Conservation (phyloP, 2,888 invertebrate species). For the Oxytorus armatus region DNA sequence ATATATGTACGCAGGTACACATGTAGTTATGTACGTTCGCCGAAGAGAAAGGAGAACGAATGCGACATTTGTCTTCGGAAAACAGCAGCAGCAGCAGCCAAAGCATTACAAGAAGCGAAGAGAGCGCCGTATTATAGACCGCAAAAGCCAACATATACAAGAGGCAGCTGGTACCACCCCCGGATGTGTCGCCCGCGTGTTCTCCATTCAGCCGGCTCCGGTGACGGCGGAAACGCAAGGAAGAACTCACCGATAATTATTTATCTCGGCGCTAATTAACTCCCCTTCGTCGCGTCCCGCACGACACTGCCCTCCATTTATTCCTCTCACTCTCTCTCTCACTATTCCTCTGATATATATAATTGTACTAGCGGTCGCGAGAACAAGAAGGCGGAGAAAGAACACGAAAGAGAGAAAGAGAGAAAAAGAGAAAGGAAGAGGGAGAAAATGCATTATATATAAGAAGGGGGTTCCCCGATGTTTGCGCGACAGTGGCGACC, state of each 20-base stretch:
- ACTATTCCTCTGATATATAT: slow-evolving; percentile 47
- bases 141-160: slow-evolving; percentile 37
- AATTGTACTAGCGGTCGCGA: slow-evolving; percentile 50
- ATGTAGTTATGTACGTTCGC: slow-evolving; percentile 38
- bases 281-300: slow-evolving; percentile 75
- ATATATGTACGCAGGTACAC: slow-evolving; percentile 1
- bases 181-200: slow-evolving; percentile 73
- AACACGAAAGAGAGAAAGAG: slow-evolving; percentile 19
- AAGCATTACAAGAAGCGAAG: slow-evolving; percentile 38
- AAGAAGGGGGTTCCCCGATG: slow-evolving; percentile 32
- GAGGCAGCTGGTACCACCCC: slow-evolving; percentile 75
- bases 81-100: slow-evolving; percentile 47
- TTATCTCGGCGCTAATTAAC: slow-evolving; percentile 72
- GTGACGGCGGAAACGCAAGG: slow-evolving; percentile 55
- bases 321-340: slow-evolving; percentile 28
- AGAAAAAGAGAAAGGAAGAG: slow-evolving; percentile 11
- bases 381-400: slow-evolving; percentile 35
- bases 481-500: slow-evolving; percentile 16
- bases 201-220: slow-evolving; percentile 66
- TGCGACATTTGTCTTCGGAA: slow-evolving; percentile 65
- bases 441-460: slow-evolving; percentile 14
- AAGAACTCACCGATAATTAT: slow-evolving; percentile 68
- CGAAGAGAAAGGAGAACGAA: slow-evolving; percentile 62
- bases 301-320: slow-evolving; percentile 21
- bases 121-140: slow-evolving; percentile 13